Conservation (phyloP, 2,888 invertebrate species). For the Synanthedon tipuliformis region DNA sequence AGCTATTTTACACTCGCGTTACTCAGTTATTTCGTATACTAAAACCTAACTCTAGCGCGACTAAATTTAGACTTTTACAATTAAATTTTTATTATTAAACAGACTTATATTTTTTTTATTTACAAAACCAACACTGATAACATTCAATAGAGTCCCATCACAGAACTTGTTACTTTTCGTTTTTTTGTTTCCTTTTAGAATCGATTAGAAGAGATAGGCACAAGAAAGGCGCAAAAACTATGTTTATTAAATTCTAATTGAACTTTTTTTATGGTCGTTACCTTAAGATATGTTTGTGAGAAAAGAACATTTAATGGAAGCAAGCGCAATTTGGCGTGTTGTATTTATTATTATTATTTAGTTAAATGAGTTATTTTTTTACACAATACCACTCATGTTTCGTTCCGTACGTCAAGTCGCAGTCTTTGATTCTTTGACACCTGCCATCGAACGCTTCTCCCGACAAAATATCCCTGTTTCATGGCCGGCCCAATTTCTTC, state of each 20-base stretch:
- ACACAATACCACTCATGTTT: constrained; percentile 46
- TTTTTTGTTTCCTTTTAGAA: constrained; percentile 50
- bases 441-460: constrained; percentile 57
- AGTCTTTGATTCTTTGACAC: constrained; percentile 64
- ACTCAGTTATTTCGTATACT: not conserved
- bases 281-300: constrained; percentile 61
- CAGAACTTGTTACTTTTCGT: constrained; percentile 40
- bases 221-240: constrained; percentile 59
- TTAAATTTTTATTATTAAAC: constrained; percentile 10
- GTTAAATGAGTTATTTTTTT: constrained; percentile 6
- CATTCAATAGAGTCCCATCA: constrained; percentile 49
- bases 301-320: constrained; percentile 60
- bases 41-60: constrained; percentile 6
- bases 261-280: constrained; percentile 40
- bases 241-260: constrained; percentile 39
- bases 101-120: constrained; percentile 22
- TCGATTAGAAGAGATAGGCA: constrained; percentile 52
- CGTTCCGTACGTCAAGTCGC: constrained; percentile 61
- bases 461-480: constrained; percentile 51
- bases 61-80: constrained; percentile 9
- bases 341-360: constrained; percentile 1
- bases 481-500: constrained; percentile 65
- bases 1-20: constrained; percentile 10
- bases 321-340: constrained; percentile 64
- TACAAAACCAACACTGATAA: constrained; percentile 40